Conservation (phyloP, 1,140 invertebrate genomes). For the Nasonia giraulti region DNA sequence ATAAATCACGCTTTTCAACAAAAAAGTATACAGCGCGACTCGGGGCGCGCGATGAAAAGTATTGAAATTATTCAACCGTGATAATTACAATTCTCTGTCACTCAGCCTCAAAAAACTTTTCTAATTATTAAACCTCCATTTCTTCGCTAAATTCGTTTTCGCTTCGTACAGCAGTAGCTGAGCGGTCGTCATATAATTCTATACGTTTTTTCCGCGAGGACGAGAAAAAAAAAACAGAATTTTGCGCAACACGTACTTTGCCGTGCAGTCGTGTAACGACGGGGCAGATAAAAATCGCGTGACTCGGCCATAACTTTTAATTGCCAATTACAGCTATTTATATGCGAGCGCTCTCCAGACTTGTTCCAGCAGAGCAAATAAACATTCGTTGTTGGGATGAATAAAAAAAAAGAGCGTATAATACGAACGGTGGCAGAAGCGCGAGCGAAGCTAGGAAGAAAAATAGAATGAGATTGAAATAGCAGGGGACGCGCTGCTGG, state of each 20-base stretch:
- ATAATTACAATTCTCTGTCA: background rate
- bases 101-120: conserved; percentile 13
- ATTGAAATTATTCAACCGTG: background rate
- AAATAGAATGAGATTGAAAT: background rate
- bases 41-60: background rate
- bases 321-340: conserved; percentile 48
- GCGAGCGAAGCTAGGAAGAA: background rate
- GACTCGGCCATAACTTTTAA: conserved; percentile 45
- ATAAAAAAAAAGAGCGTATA: background rate
- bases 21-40: background rate
- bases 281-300: conserved; percentile 36
- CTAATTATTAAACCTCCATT: conserved; percentile 38
- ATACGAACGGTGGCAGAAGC: background rate
- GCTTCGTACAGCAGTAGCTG: background rate
- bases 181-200: background rate
- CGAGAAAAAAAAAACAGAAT: background rate
- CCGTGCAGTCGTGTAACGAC: background rate
- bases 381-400: conserved; percentile 6
- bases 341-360: background rate
- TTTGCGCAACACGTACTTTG: background rate
- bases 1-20: background rate
- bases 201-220: background rate
- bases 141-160: background rate
- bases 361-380: background rate
- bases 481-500: background rate